Conservation (phyloP, 2,888 invertebrate species). For the Dasysyrphus albostriatus region DNA sequence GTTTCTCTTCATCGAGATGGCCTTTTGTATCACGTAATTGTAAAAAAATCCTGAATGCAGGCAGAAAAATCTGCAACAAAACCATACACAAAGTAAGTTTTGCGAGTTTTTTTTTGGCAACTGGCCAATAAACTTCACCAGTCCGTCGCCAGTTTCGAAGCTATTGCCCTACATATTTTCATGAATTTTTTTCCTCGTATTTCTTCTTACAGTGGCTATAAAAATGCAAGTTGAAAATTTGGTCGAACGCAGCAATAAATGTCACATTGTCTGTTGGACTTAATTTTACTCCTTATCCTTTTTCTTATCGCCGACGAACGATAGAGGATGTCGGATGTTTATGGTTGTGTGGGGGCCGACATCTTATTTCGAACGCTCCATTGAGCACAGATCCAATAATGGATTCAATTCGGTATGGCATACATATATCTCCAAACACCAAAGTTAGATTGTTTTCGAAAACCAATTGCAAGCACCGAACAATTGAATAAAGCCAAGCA, state of each 20-base stretch:
- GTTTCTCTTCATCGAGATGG: constrained; percentile 3
- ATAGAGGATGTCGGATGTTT: constrained; percentile 47
- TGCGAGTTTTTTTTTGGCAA: constrained; percentile 49
- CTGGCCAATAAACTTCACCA: constrained; percentile 69
- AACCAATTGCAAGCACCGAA: constrained; percentile 59
- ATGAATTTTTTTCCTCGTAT: constrained; percentile 24
- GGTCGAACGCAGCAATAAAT: constrained; percentile 64
- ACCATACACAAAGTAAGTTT: constrained; percentile 57
- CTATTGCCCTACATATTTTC: constrained; percentile 65
- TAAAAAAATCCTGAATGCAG: constrained; percentile 19
- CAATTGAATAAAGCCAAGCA: constrained; percentile 62
- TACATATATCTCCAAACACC: constrained; percentile 37
- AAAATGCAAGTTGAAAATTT: constrained; percentile 59
- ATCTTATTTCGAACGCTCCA: constrained; percentile 67
- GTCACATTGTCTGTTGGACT: constrained; percentile 66
- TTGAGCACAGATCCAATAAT: constrained; percentile 70
- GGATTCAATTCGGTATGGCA: constrained; percentile 39
- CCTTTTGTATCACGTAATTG: constrained; percentile 18
- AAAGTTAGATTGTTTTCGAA: constrained; percentile 65
- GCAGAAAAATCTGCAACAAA: constrained; percentile 41
- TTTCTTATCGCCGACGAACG: constrained; percentile 1
- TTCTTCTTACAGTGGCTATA: constrained; percentile 48
- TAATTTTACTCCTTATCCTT: constrained; percentile 66
- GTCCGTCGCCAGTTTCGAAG: constrained; percentile 68
- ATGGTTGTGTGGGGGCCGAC: constrained; percentile 44